Evolutionary conservation across 2,797 vertebrate species (phyloP), one percentile per base, ranked within the genome.

Genomic region (Micromesistius poutassou): DNA sequence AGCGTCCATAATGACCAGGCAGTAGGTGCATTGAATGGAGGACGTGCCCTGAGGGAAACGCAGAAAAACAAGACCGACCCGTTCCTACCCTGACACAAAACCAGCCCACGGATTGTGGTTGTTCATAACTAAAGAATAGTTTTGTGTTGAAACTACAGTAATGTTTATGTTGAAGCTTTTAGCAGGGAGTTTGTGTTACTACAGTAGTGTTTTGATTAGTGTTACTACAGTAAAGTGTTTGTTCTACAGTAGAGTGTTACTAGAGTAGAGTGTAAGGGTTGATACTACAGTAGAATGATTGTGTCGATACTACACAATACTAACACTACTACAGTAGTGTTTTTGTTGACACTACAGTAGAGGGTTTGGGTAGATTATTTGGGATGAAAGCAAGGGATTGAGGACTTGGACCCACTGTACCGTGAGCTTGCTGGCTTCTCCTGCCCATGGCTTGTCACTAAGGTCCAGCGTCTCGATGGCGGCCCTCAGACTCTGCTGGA

Each of bases 1-100:
- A 8, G 89, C 87, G 77, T 91, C 90, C 62, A 94, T 13, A 0
- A 93, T 25, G 7, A 93, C 87, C 30, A 90, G 71, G 78, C 94
- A 95, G 76, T 93, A 70, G 36, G 87, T 75, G 78, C 94, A 95
- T 0, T 82, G 30, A 22, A 82, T 12, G 1, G 77, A 30, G 2
- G 81, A 1, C 35, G 81, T 30, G 25, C 9, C 76, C 93, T 94
- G 84, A 25, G n/a, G 8, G 30, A 76, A 25, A 50, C 46, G 22
- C 19, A 19, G 25, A 62, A 4, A 62, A 62, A n/a, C 22, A n/a
- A 62, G 8, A 50, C 46, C 46, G 19, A 16, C 46, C 16, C 46
- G 0, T 50, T 50, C 46, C 12, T 50, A 50, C 46, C 46, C 5
- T 50, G 46, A 50, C 5, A 50, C 46, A 22, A 22, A 22, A 50